Base-by-base conservation (phyloP, 2,797 vertebrate genomes). In the Alosa sapidissima region DNA sequence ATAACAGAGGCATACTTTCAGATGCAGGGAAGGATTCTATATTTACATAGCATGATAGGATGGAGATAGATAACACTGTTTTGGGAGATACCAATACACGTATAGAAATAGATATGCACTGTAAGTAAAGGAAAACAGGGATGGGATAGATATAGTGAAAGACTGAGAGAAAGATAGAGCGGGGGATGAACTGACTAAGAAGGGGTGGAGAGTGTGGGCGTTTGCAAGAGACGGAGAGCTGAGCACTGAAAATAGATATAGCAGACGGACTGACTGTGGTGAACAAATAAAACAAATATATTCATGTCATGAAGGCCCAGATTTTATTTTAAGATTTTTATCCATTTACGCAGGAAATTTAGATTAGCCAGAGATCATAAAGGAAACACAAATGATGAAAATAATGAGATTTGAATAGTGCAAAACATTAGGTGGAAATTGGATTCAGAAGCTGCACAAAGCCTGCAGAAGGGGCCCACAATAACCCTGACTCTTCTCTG, bases 371-470 rank as follows among this genome's bases (percentile, higher is more conserved):
- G 16, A 75, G 33, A 41, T 75, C 68, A 41, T 75, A 75, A 75
- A 75, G 33, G 33, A 16, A 75, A 41, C 14, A 41, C 36, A 75
- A 45, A 41, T 75, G 68, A 75, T 75, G 68, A 36, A 75, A 75
- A 41, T 75, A 75, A 75, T 75, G 68, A 75, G 68, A 36, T 75
- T 75, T 75, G 68, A 75, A 45, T 75, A 16, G 68, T 75, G 36
- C 36, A 75, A 41, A 75, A 33, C 33, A 75, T 41, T 75, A 36
- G 1, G 36, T 6, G 68, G 33, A 75, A 45, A 75, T 75, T 16
- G 33, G 33, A 75, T 75, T 75, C 14, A 45, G 11, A 19, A 41
- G 33, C 68, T 72, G 65, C 28, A 13, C 28, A 28, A 36, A 72
- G 65, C 11, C 68, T 36, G 5, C 36, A 36, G n/a, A 19, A 75